Evolutionary conservation across 2,797 vertebrate species (phyloP), one percentile per base, ranked within the genome.

Genomic region (Balearica regulorum): DNA sequence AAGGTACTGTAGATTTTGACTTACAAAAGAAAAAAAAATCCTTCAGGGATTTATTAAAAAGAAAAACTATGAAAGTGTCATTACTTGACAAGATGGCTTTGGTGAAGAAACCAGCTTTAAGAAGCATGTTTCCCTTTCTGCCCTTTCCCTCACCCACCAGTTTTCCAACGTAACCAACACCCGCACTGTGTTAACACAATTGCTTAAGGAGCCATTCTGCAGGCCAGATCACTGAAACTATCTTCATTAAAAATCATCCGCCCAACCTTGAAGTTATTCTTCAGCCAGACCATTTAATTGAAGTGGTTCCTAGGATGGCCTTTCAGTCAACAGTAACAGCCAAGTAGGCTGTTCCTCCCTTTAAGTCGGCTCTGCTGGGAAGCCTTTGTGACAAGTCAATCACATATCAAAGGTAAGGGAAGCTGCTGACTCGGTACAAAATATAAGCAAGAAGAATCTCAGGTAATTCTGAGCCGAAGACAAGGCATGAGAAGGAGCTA

Each of bases 21-120:
- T 93, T 80, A 73, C 16, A 85, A 77, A 95, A 90, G 29, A 73
- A 64, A 90, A 81, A 43, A 41, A 96, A 92, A 90, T 82, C 51
- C 86, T 55, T 83, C 51, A 64, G 55, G 70, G 75, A 80, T 68
- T 96, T 93, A 92, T 77, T 77, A 62, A 66, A 77, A 35, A 61
- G 39, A 87, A 85, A 61, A 86, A 65, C 33, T 54, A 81, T 37
- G 53, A 65, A 93, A 88, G 57, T 3, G 0, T 3, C 48, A 26
- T 51, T 91, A 75, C 29, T 81, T 79, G 61, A 54, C 39, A 48
- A n/a, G 61, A 21, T 90, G 62, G 15, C 57, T 75, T 83, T 1
- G 0, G 26, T 70, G 39, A 92, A 88, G 66, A 95, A 94, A 73
- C 1, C 13, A 64, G 51, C 70, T 76, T 90, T 65, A 66, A 87